These are phyloP conservation scores for Lonchura striata DNA, from an alignment of 2,113 vertebrate species.

Conservation along the genomic window DNA sequence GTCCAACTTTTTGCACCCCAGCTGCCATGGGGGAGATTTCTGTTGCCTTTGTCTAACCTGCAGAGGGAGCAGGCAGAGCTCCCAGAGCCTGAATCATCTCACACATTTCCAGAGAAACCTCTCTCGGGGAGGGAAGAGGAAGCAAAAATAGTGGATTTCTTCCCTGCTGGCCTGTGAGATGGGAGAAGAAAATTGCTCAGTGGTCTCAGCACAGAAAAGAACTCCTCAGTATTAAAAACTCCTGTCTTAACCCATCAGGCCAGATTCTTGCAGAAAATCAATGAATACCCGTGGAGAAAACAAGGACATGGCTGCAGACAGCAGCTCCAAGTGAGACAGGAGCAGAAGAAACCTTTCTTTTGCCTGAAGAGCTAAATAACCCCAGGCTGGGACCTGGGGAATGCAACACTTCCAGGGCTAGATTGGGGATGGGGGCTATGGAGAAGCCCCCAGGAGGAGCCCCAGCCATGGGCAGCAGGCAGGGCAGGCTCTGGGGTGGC, in stretches of 20 bases:
- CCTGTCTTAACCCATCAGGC: neutral
- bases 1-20: neutral
- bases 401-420: neutral
- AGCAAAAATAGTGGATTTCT: neutral
- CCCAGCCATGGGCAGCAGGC: neutral
- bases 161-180: neutral
- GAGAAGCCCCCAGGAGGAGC: neutral
- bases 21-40: neutral
- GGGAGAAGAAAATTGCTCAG: slow-evolving; percentile 1
- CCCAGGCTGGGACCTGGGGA: neutral
- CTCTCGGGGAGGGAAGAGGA: neutral
- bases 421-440: neutral
- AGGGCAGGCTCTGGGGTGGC: neutral
- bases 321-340: neutral
- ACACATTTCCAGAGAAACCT: neutral
- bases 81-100: neutral
- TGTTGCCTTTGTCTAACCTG: neutral
- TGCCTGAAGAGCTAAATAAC: neutral
- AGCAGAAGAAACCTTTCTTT: neutral
- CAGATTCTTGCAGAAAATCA: neutral
- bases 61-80: neutral
- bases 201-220: neutral
- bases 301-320: neutral
- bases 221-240: neutral
- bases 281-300: neutral